These are phyloP conservation scores for Morpho helenor DNA, from an alignment of 2,888 invertebrate genomes.

Conservation along the genomic window DNA sequence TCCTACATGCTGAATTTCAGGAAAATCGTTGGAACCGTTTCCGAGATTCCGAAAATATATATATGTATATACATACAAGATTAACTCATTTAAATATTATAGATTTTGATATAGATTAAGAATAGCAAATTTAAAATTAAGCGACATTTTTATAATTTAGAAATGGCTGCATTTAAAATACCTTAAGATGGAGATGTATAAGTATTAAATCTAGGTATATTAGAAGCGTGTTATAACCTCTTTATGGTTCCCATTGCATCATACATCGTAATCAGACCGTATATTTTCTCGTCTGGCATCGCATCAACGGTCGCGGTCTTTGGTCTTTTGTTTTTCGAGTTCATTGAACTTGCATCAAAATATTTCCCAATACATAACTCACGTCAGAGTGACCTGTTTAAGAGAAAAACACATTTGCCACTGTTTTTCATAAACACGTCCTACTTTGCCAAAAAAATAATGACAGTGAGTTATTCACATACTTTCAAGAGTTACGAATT, in stretches of 20 bases:
- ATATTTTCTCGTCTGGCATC: constrained; percentile 29
- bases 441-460: constrained; percentile 11
- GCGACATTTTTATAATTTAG: too few species aligned
- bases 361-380: constrained; percentile 27
- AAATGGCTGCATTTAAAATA: too few species aligned
- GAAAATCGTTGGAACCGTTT: too few species aligned
- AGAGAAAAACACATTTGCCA: neutral
- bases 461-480: neutral
- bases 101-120: too few species aligned
- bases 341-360: constrained; percentile 37
- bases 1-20: too few species aligned
- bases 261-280: constrained; percentile 24
- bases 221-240: too few species aligned
- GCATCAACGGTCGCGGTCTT: constrained; percentile 28
- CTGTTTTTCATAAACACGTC: constrained; percentile 5
- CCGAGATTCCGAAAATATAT: too few species aligned
- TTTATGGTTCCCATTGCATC: constrained; percentile 8
- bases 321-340: constrained; percentile 34
- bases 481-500: constrained; percentile 7
- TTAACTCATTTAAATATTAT: too few species aligned
- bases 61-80: too few species aligned
- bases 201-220: too few species aligned
- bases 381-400: constrained; percentile 22
- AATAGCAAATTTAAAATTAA: too few species aligned
- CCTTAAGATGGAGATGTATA: too few species aligned